phyloP scores from a whole-genome alignment of 2,797 vertebrate genomes.

The Erithacus rubecula region DNA sequence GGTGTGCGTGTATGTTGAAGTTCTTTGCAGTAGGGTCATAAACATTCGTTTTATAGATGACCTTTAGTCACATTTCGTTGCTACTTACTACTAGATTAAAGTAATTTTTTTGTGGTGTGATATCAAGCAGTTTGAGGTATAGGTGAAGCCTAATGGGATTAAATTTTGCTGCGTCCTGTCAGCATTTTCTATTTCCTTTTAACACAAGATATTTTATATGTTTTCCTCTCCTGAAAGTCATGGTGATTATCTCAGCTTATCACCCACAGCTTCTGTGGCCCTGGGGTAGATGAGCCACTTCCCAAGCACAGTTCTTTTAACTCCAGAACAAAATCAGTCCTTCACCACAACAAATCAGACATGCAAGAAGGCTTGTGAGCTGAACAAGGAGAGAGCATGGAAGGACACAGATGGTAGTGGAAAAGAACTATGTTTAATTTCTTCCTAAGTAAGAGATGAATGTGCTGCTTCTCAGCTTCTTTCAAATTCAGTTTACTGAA shows the following conservation, averaged over 20 bases:
- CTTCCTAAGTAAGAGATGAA: not conserved
- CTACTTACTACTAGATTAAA: not conserved
- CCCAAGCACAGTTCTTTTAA: conserved; percentile 9
- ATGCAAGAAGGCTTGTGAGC: not conserved
- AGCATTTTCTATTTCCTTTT: not conserved
- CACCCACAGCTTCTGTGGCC: not conserved
- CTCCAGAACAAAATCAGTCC: not conserved
- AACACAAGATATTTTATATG: not conserved
- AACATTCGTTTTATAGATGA: not conserved
- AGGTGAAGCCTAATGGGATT: not conserved
- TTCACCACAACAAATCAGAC: not conserved
- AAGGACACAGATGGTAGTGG: not conserved
- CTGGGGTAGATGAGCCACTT: not conserved
- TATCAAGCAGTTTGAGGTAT: not conserved
- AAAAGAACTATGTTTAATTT: not conserved
- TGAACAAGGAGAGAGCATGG: not conserved
- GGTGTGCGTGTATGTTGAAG: fast-evolving
- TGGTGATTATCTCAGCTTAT: not conserved
- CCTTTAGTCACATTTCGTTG: not conserved
- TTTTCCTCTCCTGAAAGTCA: not conserved
- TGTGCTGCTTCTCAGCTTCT: not conserved
- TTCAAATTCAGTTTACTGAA: not conserved
- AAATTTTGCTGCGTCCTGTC: not conserved
- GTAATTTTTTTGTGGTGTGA: not conserved
- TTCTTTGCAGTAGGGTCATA: not conserved